Conservation (phyloP, 2,797 vertebrate genomes). For the Cossypha heuglini region DNA sequence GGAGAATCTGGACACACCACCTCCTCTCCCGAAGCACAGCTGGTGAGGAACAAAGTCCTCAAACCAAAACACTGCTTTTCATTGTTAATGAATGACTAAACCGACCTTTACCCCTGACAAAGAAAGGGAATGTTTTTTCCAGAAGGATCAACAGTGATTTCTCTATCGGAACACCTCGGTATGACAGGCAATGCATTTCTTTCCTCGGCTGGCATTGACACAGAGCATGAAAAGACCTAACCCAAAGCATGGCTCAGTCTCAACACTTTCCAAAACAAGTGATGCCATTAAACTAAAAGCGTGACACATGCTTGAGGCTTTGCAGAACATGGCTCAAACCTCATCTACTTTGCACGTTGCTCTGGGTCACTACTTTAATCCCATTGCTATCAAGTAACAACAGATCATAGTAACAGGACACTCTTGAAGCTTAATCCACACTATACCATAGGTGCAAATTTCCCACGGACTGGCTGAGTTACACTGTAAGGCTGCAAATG, state of each 20-base stretch:
- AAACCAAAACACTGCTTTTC: background rate
- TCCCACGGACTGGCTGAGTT: background rate
- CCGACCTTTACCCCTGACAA: slow-evolving; percentile 18
- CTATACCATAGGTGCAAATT: background rate
- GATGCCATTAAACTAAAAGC: background rate
- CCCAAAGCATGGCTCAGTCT: background rate
- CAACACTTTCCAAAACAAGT: background rate
- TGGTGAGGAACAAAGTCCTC: background rate
- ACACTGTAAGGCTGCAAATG: background rate
- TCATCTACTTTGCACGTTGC: background rate
- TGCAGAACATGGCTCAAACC: background rate
- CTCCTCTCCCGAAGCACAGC: rapidly evolving
- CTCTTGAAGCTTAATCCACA: background rate
- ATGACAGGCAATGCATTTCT: background rate
- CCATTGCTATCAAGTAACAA: background rate
- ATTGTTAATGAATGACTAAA: slow-evolving; percentile 17
- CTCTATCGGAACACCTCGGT: background rate
- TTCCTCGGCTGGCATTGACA: background rate
- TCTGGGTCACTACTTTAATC: background rate
- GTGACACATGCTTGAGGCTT: background rate
- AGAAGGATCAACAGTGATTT: background rate
- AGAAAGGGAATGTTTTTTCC: background rate
- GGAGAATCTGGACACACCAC: background rate
- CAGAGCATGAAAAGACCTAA: background rate
- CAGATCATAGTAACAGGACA: background rate